These are phyloP conservation scores for Drepana falcataria DNA, from an alignment of 2,888 invertebrate species.

Conservation along the genomic window DNA sequence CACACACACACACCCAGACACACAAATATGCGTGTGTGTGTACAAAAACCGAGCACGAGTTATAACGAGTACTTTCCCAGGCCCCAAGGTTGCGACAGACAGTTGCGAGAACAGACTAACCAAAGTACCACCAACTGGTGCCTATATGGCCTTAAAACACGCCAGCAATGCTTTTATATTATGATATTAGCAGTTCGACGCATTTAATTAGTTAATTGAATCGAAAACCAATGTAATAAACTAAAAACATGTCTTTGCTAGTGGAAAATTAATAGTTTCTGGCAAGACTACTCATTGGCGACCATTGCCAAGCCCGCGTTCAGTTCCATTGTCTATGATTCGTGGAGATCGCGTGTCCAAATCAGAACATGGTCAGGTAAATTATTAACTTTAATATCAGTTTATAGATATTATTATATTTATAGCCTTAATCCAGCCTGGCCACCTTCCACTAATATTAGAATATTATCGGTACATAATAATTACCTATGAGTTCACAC, in stretches of 20 bases:
- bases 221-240: conserved; percentile 24
- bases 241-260: conserved; percentile 18
- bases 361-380: conserved; percentile 13
- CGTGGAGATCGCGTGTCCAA: conserved; percentile 40
- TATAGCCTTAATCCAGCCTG: too few species aligned
- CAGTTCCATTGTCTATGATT: too few species aligned
- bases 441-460: too few species aligned
- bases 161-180: conserved; percentile 3
- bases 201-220: conserved; percentile 13
- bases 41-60: too few species aligned
- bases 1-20: too few species aligned
- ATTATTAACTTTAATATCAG: neutral
- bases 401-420: too few species aligned
- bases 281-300: conserved; percentile 18
- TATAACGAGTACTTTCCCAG: conserved; percentile 44
- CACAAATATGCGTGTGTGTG: conserved; percentile 12
- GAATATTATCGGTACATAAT: too few species aligned
- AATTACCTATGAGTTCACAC: too few species aligned
- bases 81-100: conserved; percentile 46
- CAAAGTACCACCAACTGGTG: conserved; percentile 41
- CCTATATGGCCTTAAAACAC: conserved; percentile 15
- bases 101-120: conserved; percentile 46
- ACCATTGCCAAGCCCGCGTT: conserved; percentile 16
- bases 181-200: neutral
- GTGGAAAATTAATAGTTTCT: conserved; percentile 36